phyloP scores from a whole-genome alignment of 2,888 invertebrate genomes.

The Temnothorax unifasciatus region DNA sequence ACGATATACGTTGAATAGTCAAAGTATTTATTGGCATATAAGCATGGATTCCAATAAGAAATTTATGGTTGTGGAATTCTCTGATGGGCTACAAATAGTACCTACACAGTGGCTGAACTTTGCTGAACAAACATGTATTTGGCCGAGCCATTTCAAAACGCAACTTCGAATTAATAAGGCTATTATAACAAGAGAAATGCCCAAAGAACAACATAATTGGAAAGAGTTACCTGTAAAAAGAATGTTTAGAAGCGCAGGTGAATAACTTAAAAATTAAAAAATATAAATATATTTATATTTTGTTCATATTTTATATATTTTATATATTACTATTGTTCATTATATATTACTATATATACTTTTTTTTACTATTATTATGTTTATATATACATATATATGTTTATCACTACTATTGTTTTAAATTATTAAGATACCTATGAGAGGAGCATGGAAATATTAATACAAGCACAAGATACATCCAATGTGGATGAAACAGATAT shows the following conservation, averaged over 20 bases:
- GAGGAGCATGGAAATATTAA: not conserved
- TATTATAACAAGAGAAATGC: not conserved
- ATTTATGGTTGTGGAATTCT: slow-evolving; percentile 1
- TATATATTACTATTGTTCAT: not conserved
- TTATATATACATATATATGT: too few relatives aligned
- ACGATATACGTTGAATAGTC: not conserved
- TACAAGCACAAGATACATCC: slow-evolving; percentile 12
- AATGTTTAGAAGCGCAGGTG: slow-evolving; percentile 12
- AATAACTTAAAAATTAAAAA: not conserved
- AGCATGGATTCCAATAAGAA: not conserved
- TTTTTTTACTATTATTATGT: not conserved
- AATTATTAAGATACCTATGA: not conserved
- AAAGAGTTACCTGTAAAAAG: not conserved
- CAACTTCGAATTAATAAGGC: not conserved
- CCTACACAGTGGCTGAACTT: not conserved
- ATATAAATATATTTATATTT: not conserved
- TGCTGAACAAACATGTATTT: not conserved
- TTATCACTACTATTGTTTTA: not conserved
- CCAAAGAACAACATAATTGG: not conserved
- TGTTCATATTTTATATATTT: too few relatives aligned
- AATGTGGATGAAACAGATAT: not conserved
- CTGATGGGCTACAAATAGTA: slow-evolving; percentile 9
- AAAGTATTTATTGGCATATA: not conserved
- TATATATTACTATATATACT: not conserved
- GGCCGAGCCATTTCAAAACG: not conserved